Evolutionary conservation across 92 coral and sea anemone species (phyloP).

Genomic region (Phenganax marumi): DNA sequence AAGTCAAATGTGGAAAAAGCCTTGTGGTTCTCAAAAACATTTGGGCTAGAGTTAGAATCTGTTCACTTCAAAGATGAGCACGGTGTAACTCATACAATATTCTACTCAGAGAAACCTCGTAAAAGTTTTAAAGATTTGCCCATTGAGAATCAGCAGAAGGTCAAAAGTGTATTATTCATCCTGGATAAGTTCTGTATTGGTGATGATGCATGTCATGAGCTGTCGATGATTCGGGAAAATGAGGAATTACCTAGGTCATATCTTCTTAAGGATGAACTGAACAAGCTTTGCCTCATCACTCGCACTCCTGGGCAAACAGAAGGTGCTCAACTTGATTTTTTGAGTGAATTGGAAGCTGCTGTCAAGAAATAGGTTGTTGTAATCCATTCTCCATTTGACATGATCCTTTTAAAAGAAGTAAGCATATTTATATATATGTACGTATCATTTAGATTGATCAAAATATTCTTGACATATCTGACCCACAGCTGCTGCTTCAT

Average conservation of each 20-base stretch:
- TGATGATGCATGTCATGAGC: constrained; percentile 64
- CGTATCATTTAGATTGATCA: constrained; percentile 21
- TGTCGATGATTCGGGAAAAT: constrained; percentile 51
- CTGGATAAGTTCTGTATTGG: constrained; percentile 63
- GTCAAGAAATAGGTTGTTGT: background rate
- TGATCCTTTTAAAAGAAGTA: too few relatives aligned
- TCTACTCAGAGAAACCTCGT: constrained; percentile 30
- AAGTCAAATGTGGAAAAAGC: too few relatives aligned
- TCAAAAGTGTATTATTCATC: constrained; percentile 47
- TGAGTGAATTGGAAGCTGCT: background rate
- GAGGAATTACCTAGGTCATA: constrained; percentile 5
- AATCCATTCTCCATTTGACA: too few relatives aligned
- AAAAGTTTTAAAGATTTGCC: constrained; percentile 52
- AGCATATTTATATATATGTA: too few relatives aligned
- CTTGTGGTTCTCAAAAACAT: constrained; percentile 65
- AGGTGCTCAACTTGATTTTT: constrained; percentile 16
- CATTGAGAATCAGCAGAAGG: constrained; percentile 54
- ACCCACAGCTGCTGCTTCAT: background rate
- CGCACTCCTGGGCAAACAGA: constrained; percentile 9
- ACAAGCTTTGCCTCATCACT: constrained; percentile 5
- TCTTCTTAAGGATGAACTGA: constrained; percentile 17
- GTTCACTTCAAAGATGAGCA: constrained; percentile 26
- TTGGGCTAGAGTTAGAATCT: constrained; percentile 44
- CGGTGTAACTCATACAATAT: constrained; percentile 38
- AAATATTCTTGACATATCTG: background rate